Percentiles rank a stretch among this genome's conserved stretches.
These are phyloP conservation scores for Lacerta bilineata DNA, from an alignment of 2,797 vertebrate species.

Conservation along the genomic window DNA sequence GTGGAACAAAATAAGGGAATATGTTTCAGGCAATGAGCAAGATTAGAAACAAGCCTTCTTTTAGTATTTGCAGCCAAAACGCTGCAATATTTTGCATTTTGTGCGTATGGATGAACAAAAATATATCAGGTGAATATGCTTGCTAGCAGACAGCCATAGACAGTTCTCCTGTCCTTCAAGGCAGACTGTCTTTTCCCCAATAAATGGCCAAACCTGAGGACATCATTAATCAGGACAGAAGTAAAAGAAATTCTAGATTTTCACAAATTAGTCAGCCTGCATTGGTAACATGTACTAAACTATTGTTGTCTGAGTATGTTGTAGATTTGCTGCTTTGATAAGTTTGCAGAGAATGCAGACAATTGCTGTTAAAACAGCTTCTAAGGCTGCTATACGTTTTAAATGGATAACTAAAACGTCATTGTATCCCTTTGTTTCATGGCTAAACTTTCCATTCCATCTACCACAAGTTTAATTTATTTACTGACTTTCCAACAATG, in stretches of 20 bases:
- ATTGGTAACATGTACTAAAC: slow-evolving; percentile 11
- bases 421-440: not conserved
- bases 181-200: not conserved
- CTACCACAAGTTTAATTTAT: not conserved
- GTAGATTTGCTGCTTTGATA: not conserved
- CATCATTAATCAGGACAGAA: not conserved
- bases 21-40: not conserved
- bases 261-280: not conserved
- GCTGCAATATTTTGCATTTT: not conserved
- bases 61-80: not conserved
- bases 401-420: not conserved
- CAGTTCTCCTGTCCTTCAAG: not conserved
- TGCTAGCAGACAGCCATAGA: not conserved
- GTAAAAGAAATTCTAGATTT: not conserved
- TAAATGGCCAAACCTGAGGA: not conserved
- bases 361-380: slow-evolving; percentile 3
- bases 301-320: not conserved
- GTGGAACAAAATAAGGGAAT: not conserved
- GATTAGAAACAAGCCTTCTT: not conserved
- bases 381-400: not conserved
- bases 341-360: not conserved
- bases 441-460: not conserved
- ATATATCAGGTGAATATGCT: not conserved
- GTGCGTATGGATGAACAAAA: not conserved
- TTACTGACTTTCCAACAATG: not conserved